A percentile compares a stretch with the other conserved stretches of the same genome.
Evolutionary conservation across 2,888 invertebrate genomes (phyloP).

Genomic region (Hypsopygia costalis): DNA sequence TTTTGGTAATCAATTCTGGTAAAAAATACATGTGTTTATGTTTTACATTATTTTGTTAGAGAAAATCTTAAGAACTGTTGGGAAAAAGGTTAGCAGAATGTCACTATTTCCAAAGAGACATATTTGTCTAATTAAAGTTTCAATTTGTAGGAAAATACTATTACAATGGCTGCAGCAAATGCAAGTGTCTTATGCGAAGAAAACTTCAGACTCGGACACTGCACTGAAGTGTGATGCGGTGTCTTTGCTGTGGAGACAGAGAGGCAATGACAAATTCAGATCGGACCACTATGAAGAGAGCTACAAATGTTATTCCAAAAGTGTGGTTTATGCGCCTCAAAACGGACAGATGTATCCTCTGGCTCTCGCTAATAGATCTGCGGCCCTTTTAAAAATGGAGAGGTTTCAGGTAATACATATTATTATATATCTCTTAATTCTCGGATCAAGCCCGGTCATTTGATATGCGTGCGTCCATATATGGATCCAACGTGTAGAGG

Average conservation of each 20-base stretch:
- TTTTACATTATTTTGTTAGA: no score
- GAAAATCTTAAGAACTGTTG: no score
- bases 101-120: no score
- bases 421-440: no score
- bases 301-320: constrained; percentile 81
- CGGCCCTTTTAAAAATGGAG: constrained; percentile 80
- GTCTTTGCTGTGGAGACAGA: constrained; percentile 60
- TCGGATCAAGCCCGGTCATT: no score
- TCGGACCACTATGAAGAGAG: constrained; percentile 72
- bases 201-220: constrained; percentile 43
- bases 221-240: constrained; percentile 57
- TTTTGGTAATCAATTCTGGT: no score
- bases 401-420: constrained; percentile 74
- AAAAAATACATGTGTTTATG: no score
- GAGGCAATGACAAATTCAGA: constrained; percentile 82
- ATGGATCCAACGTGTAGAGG: no score
- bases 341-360: constrained; percentile 79
- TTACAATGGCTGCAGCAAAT: constrained; percentile 62
- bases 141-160: constrained; percentile 59
- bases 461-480: no score
- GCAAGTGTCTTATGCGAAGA: constrained; percentile 46
- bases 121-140: no score
- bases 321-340: constrained; percentile 80
- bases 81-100: no score
- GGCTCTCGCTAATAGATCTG: constrained; percentile 86